Evolutionary conservation across 2,888 invertebrate genomes (phyloP), one percentile per base, ranked within the genome.

Genomic region (Cheilosia variabilis): DNA sequence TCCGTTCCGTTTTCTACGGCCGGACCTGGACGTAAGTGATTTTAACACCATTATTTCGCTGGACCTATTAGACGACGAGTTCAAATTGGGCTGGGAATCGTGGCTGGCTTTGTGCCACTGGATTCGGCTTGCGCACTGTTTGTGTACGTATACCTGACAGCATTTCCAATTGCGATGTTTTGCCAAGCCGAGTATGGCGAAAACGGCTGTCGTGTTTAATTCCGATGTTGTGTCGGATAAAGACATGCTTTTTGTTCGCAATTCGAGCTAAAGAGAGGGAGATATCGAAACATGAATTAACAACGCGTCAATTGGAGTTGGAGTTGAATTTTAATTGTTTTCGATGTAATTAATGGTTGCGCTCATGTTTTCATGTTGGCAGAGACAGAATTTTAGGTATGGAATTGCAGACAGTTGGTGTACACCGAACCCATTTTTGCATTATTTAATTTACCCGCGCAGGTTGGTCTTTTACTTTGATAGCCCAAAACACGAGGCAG

Each of bases 161-260:
- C 72, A 78, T 68, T 78, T 78, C 50, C 68, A 65, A 73, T 63
- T 73, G 72, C 63, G 55, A 83, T 78, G 78, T 68, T 78, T 69
- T 62, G 27, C 19, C 52, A 47, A 50, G 43, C 43, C 68, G 24
- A 57, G 50, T 68, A 83, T 73, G 83, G 73, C 50, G 73, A 68
- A 78, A 78, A 78, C 53, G 43, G 63, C 73, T 73, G 78, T 73
- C 83, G 62, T 83, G 83, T 83, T 78, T 57, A 68, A 73, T 73
- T 68, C 73, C 83, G 60, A 83, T 78, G 76, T 71, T 65, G 47
- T 68, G 68, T 57, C 57, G 15, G 57, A 45, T 55, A 34, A 43
- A 22, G 27, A 55, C 57, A 55, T 69, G 45, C n/a, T 69, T 69
- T 69, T 69, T 45, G 34, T 19, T 34, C 31, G 15, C 57, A 52